Percentiles rank a stretch among this genome's conserved stretches.
phyloP scores from a whole-genome alignment of 2,797 vertebrate species.

The Leuciscus waleckii region DNA sequence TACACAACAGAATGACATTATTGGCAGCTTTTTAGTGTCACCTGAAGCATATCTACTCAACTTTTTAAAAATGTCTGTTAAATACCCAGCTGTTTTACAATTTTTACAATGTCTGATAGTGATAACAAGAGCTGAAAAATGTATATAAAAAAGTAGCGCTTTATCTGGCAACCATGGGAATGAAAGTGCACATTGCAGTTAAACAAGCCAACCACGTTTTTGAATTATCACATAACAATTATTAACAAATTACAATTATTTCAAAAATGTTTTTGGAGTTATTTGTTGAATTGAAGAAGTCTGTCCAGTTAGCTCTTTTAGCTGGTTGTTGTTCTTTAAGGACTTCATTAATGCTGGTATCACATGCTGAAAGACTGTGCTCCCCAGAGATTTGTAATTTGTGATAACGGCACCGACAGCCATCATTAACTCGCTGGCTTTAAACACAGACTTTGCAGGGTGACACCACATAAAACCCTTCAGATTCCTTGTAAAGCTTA shows the following conservation, averaged over 20 bases:
- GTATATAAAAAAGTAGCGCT: too few species aligned
- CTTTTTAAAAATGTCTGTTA: not conserved
- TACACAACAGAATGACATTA: not conserved
- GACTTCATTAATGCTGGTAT: slow-evolving; percentile 26
- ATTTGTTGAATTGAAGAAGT: slow-evolving; percentile 2
- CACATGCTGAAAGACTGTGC: not conserved
- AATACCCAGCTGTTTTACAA: not conserved
- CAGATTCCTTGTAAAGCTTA: slow-evolving; percentile 44
- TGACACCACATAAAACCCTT: slow-evolving; percentile 62
- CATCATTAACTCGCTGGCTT: slow-evolving; percentile 50
- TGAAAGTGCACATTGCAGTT: not conserved
- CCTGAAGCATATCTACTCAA: not conserved
- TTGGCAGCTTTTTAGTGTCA: slow-evolving; percentile 9
- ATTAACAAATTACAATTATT: too few species aligned
- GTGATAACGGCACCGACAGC: slow-evolving; percentile 50
- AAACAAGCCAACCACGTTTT: not conserved
- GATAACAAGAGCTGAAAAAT: not conserved
- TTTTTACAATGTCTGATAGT: not conserved
- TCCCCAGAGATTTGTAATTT: slow-evolving; percentile 55
- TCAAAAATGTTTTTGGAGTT: not conserved
- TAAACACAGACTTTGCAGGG: slow-evolving; percentile 60
- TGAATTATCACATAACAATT: not conserved
- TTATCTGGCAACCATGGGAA: not conserved
- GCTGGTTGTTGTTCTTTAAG: slow-evolving; percentile 10
- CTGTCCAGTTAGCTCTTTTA: slow-evolving; percentile 30